A percentile compares a stretch with the other conserved stretches of the same genome.
phyloP scores from a whole-genome alignment of 2,797 vertebrate species.

The Rhinoraja longicauda region DNA sequence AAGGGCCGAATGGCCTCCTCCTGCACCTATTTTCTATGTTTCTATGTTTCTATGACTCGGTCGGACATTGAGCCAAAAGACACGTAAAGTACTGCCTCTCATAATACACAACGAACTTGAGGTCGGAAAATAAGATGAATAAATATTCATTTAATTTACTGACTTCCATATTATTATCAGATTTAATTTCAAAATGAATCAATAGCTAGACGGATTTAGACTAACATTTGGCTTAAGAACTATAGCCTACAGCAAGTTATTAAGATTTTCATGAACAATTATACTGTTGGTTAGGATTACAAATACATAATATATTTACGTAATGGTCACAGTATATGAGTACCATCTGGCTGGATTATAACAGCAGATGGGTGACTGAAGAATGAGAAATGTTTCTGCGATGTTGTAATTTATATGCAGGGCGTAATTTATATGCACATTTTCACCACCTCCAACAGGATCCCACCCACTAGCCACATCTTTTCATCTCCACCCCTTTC shows the following conservation, averaged over 20 bases:
- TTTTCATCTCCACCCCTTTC: too few relatives aligned
- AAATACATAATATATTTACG: not conserved
- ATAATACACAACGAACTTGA: not conserved
- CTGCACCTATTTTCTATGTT: too few relatives aligned
- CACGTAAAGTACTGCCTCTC: not conserved
- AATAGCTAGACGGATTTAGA: not conserved
- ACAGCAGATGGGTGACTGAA: not conserved
- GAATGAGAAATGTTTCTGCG: too few relatives aligned
- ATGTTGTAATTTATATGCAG: not conserved
- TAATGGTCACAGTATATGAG: constrained; percentile 17
- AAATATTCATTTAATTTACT: not conserved
- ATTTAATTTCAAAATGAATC: not conserved
- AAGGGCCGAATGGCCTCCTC: too few relatives aligned
- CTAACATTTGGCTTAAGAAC: not conserved
- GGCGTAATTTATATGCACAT: too few relatives aligned
- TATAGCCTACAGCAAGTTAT: constrained; percentile 17
- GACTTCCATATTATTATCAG: not conserved
- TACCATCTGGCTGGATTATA: not conserved
- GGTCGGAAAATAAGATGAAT: not conserved
- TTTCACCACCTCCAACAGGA: too few relatives aligned
- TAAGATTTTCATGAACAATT: constrained; percentile 19
- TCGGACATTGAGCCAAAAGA: not conserved
- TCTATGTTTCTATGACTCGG: too few relatives aligned
- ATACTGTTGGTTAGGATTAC: constrained; percentile 14
- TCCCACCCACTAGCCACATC: too few relatives aligned